A percentile compares a stretch with the other conserved stretches of the same genome.
Conservation (phyloP, 2,113 vertebrate species). For the Eudyptes chrysolophus region DNA sequence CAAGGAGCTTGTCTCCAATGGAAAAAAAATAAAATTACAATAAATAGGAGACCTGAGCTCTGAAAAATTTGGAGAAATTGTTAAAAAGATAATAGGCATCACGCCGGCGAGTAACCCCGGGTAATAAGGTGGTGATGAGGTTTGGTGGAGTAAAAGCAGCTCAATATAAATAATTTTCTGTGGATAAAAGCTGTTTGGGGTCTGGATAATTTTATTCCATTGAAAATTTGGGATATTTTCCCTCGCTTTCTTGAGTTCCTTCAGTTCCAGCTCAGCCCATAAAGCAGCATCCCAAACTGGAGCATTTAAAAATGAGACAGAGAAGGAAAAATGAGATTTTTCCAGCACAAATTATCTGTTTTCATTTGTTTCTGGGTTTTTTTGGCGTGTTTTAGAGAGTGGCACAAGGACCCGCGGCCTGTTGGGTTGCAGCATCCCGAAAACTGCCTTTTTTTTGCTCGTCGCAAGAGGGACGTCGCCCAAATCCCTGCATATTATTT, state of each 20-base stretch:
- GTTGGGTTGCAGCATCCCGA: background rate
- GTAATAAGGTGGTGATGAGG: background rate
- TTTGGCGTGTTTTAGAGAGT: background rate
- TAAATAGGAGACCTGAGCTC: background rate
- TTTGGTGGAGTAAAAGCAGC: background rate
- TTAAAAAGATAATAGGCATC: background rate
- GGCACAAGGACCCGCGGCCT: rapidly evolving
- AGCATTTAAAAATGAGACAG: rapidly evolving
- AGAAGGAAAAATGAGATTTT: background rate
- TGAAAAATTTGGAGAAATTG: background rate
- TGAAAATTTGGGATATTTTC: background rate
- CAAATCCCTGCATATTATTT: background rate
- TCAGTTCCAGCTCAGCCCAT: background rate
- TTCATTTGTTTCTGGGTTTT: rapidly evolving
- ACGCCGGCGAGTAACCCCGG: rapidly evolving
- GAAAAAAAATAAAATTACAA: background rate
- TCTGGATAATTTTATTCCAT: background rate
- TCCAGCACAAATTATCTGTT: background rate
- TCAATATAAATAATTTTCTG: background rate
- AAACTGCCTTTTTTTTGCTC: background rate
- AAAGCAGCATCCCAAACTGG: background rate
- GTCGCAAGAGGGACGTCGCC: background rate
- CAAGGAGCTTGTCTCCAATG: background rate
- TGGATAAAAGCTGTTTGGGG: background rate
- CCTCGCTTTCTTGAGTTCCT: background rate